Evolutionary conservation across 2,113 vertebrate species (phyloP).

Genomic region (Microcebus murinus): DNA sequence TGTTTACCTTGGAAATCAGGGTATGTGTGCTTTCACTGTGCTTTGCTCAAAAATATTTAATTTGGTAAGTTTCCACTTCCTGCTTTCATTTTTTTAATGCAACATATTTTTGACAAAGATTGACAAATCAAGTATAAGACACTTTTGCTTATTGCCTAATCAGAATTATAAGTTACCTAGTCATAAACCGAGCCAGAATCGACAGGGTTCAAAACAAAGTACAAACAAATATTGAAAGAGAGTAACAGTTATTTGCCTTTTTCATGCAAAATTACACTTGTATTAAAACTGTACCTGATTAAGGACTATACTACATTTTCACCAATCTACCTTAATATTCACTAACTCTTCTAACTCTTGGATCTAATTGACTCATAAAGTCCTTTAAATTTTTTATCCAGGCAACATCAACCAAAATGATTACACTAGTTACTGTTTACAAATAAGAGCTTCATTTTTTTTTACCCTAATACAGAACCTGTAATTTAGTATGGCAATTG

Average conservation of each 20-base stretch:
- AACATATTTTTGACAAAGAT: conserved; percentile 41
- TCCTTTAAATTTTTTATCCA: not conserved
- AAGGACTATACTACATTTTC: conserved; percentile 19
- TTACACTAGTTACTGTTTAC: not conserved
- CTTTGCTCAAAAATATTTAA: conserved; percentile 70
- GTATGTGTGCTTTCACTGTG: conserved; percentile 31
- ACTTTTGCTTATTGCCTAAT: conserved; percentile 59
- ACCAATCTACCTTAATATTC: conserved; percentile 4
- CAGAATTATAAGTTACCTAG: conserved; percentile 63
- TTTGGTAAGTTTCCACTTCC: conserved; percentile 63
- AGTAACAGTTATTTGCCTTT: conserved; percentile 27
- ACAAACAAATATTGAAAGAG: conserved; percentile 30
- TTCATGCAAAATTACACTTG: conserved; percentile 31
- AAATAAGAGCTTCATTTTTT: conserved; percentile 10
- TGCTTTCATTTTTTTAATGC: conserved; percentile 54
- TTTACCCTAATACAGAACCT: conserved; percentile 20
- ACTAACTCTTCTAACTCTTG: conserved; percentile 13
- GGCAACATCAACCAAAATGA: not conserved
- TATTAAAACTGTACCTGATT: not conserved
- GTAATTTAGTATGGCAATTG: not conserved
- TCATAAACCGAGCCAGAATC: not conserved
- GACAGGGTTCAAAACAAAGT: conserved; percentile 41
- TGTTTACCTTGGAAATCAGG: conserved; percentile 80
- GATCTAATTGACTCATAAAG: not conserved
- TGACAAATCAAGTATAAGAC: conserved; percentile 60